Evolutionary conservation across 1,140 invertebrate species (phyloP).

Genomic region (Heliconius hewitsoni): DNA sequence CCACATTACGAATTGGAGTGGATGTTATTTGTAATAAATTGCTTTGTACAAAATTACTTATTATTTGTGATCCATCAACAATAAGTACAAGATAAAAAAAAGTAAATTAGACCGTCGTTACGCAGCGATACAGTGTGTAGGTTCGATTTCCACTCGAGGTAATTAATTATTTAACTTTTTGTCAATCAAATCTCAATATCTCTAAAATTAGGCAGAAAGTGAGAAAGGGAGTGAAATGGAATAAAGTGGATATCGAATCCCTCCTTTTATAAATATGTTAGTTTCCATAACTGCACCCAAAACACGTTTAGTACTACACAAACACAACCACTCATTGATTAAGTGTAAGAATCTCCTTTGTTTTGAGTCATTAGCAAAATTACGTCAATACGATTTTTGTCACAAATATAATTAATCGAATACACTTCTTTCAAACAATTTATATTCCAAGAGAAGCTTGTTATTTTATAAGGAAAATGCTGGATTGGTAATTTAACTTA

Average conservation of each 20-base stretch:
- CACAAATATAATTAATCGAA: constrained; percentile 11
- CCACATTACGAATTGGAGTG: background rate
- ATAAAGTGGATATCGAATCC: too few species aligned
- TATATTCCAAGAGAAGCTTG: constrained; percentile 2
- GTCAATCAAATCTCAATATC: too few species aligned
- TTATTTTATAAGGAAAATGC: constrained; percentile 3
- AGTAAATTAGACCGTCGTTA: background rate
- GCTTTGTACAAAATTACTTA: background rate
- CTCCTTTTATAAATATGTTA: background rate
- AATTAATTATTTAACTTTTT: too few species aligned
- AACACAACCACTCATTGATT: background rate
- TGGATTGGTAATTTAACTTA: constrained; percentile 7
- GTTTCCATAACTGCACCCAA: background rate
- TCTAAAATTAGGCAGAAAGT: background rate
- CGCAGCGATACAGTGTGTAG: too few species aligned
- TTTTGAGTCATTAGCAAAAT: background rate
- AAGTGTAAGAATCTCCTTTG: background rate
- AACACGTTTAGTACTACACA: background rate
- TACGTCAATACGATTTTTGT: background rate
- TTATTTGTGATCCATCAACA: background rate
- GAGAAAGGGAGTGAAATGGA: too few species aligned
- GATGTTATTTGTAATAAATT: constrained; percentile 9
- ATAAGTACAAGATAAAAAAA: background rate
- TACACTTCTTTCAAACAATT: background rate
- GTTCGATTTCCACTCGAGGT: too few species aligned